Conservation (phyloP, 2,888 invertebrate genomes). For the Sphaerophoria rueppellii region DNA sequence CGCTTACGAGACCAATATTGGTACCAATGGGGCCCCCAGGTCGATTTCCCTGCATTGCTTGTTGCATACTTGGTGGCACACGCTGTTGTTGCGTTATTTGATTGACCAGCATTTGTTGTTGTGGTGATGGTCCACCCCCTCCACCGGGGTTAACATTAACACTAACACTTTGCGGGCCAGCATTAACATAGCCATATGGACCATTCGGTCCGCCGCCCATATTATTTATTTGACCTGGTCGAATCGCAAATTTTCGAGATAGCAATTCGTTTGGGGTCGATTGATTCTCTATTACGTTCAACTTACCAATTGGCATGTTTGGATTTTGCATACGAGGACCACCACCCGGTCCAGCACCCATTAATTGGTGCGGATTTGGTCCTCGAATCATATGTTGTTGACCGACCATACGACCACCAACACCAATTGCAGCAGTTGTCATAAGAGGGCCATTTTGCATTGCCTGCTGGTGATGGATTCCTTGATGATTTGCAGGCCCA, state of each 20-base stretch:
- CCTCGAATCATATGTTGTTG: conserved; percentile 81
- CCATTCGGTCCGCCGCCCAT: conserved; percentile 78
- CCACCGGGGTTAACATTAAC: conserved; percentile 72
- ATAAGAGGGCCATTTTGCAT: conserved; percentile 92
- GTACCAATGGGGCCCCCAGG: conserved; percentile 82
- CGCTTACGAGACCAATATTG: conserved; percentile 83
- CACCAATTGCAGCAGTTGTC: conserved; percentile 78
- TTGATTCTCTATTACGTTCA: conserved; percentile 74
- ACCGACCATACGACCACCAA: conserved; percentile 79
- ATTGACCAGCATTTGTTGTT: conserved; percentile 79
- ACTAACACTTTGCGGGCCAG: conserved; percentile 76
- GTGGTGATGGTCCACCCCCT: conserved; percentile 70
- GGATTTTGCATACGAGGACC: conserved; percentile 86
- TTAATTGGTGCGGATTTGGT: conserved; percentile 82
- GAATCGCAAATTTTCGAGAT: conserved; percentile 75
- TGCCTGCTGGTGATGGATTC: conserved; percentile 84
- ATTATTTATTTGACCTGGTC: conserved; percentile 80
- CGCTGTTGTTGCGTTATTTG: conserved; percentile 80
- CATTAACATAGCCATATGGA: conserved; percentile 79
- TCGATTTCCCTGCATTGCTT: conserved; percentile 81
- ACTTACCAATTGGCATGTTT: conserved; percentile 81
- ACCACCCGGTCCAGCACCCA: conserved; percentile 78
- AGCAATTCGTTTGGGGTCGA: conserved; percentile 72
- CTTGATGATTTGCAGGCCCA: conserved; percentile 78
- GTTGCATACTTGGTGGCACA: conserved; percentile 78